Evolutionary conservation across 2,113 vertebrate genomes (phyloP), one percentile per base, ranked within the genome.

Genomic region (Phalacrocorax carbo): DNA sequence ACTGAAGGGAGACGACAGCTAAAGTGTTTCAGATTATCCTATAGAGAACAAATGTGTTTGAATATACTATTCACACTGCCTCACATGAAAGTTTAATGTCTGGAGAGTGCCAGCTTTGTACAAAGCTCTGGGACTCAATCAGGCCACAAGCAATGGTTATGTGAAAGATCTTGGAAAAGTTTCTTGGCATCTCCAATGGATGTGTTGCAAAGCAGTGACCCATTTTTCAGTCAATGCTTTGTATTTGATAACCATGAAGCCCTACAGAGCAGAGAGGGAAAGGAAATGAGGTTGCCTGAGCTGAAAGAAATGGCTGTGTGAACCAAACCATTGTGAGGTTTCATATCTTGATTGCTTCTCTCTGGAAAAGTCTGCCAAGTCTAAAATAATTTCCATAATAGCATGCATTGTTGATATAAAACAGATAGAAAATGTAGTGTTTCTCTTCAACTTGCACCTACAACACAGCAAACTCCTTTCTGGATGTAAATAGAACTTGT

Each of bases 81-180:
- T 93, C 36, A 2, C 16, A 71, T 82, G 73, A 90, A 95, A 91
- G 65, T 89, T 96, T 92, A 93, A 93, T 81, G 25, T 76, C 80
- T 79, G 52, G 48, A 42, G n/a, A 61, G 26, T 23, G 23, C 82
- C 71, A 88, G 60, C 30, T 94, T 60, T 58, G 25, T 42, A 62
- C 36, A 52, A n/a, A 44, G 44, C 72, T 80, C 77, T 64, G 61
- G 5, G 2, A 55, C 51, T 87, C 87, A 36, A 89, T 87, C 82
- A 62, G 94, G 84, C 65, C 94, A 97, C 77, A 60, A 96, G 78
- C 84, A 87, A 80, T 61, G 58, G 34, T 48, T 69, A 51, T n/a
- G 44, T 87, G 87, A 93, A 80, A 79, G 84, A 90, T 54, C 80
- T 92, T 88, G 73, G 91, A 88, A 88, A 96, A 97, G 83, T 85